These are phyloP conservation scores for Corythornis leucogaster DNA, from an alignment of 2,797 vertebrate genomes.

Conservation along the genomic window DNA sequence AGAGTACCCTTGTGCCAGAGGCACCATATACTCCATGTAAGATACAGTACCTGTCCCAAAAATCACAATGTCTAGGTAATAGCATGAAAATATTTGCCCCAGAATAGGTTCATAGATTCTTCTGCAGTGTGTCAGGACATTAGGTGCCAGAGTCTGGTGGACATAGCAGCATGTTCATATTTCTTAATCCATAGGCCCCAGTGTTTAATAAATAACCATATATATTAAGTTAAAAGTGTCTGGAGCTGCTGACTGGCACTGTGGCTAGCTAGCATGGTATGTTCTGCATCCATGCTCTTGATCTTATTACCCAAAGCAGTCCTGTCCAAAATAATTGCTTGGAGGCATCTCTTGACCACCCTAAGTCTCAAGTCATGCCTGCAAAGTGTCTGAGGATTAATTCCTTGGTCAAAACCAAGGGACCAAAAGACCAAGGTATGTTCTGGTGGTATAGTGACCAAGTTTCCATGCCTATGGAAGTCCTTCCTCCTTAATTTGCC, in stretches of 20 bases:
- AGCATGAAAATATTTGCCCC: background rate
- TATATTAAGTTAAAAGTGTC: fast-evolving
- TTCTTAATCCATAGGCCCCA: background rate
- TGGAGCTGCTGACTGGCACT: fast-evolving
- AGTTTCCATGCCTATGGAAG: background rate
- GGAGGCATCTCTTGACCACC: background rate
- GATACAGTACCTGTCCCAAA: background rate
- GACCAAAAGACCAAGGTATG: background rate
- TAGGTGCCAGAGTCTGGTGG: background rate
- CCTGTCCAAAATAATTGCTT: background rate
- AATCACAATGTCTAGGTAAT: background rate
- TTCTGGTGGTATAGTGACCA: background rate
- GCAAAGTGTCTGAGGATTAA: background rate
- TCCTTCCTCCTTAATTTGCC: background rate
- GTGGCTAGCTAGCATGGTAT: background rate
- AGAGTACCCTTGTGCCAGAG: background rate
- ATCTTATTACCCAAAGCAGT: background rate
- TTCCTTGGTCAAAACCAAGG: background rate
- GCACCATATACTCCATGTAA: background rate
- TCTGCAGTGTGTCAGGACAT: background rate
- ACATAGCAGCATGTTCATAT: fast-evolving
- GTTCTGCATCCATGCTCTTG: background rate
- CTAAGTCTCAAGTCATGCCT: background rate
- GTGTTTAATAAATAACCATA: background rate
- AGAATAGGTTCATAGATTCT: background rate